phyloP scores from a whole-genome alignment of 2,888 invertebrate genomes.

The Eristalinus aeneus region DNA sequence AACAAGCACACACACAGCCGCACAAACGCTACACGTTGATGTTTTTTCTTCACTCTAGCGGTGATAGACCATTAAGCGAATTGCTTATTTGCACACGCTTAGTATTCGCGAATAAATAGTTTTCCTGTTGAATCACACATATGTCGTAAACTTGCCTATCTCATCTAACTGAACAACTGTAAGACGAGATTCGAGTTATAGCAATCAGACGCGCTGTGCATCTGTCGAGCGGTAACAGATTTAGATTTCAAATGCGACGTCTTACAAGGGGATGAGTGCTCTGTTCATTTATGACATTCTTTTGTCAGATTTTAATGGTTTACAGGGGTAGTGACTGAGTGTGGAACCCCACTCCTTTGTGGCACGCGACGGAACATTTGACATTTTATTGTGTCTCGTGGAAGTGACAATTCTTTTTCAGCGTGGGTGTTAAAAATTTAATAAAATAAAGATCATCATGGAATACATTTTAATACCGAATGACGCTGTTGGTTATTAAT shows the following conservation, averaged over 20 bases:
- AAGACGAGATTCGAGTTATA: neutral
- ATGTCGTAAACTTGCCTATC: conserved; percentile 27
- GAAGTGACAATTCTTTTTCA: neutral
- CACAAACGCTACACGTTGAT: neutral
- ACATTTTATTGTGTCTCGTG: conserved; percentile 17
- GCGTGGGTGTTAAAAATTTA: conserved; percentile 13
- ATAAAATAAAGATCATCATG: conserved; percentile 25
- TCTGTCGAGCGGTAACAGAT: conserved; percentile 24
- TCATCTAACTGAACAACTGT: conserved; percentile 23
- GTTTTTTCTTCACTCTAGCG: conserved; percentile 1
- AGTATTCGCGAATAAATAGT: conserved; percentile 25
- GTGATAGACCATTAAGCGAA: conserved; percentile 31
- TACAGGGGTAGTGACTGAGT: neutral
- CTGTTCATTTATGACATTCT: neutral
- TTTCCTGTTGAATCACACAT: conserved; percentile 40
- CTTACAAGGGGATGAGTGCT: neutral
- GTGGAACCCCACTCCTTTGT: neutral
- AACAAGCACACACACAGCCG: neutral
- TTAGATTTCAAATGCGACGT: conserved; percentile 17
- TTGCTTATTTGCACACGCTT: conserved; percentile 44
- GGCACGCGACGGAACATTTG: neutral
- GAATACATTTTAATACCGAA: neutral
- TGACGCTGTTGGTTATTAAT: neutral
- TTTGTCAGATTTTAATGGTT: neutral
- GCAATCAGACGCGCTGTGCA: neutral